Base-by-base conservation (phyloP, 2,113 vertebrate species). In the Cottus gobio region DNA sequence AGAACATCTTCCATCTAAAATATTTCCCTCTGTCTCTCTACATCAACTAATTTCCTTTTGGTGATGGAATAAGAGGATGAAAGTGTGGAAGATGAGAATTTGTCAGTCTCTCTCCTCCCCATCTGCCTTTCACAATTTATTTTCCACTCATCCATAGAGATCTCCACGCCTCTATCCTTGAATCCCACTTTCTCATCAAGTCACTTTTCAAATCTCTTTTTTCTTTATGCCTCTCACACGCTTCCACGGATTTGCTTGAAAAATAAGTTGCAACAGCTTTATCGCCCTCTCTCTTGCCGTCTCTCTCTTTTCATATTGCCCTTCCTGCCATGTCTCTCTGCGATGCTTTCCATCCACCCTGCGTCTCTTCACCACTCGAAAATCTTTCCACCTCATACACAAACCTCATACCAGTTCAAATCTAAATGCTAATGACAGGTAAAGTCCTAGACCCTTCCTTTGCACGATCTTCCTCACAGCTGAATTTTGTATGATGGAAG, bases 391-490 rank as follows among this genome's bases (percentile, higher is more conserved):
- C 83, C 83, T 85, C 62, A 65, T 72, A 79, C 52, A 56, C 61
- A 56, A 85, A 80, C 69, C 76, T 88, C 89, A 88, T 83, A 79
- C 71, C 70, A 66, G 84, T 86, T 90, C 83, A 90, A 89, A 92
- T 93, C 90, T 92, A 93, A 93, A 93, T 93, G 92, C 88, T 93
- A 93, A 93, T 93, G 85, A 84, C 85, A 85, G 83, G 75, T 90
- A 65, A 87, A 86, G 89, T 90, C 89, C 87, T 93, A 91, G 91
- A 91, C 89, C 87, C 87, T 75, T 78, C 78, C 65, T 7, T 22
- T 87, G 70, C 20, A 6, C 3, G 26, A 83, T 80, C 80, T 71
- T 77, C 75, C 65, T 75, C 20, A 7, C 75, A 90, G 74, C 77
- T 90, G 87, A 93, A 90, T 90, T 89, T 86, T 91, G 81, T 77